Evolutionary conservation across 2,888 invertebrate genomes (phyloP).

Genomic region (Ditylenchus weischeri): DNA sequence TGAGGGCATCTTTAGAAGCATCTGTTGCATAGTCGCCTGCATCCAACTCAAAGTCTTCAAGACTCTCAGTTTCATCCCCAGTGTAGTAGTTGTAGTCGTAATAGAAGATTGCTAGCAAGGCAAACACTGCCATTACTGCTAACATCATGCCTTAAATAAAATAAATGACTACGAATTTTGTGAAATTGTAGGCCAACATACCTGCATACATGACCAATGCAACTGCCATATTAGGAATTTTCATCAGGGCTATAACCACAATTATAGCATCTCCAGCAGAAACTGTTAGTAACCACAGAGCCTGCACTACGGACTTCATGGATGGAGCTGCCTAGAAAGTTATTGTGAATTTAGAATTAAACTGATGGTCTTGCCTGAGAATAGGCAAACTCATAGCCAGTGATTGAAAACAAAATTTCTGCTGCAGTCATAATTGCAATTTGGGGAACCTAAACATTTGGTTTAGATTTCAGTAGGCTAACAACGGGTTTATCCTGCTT

Average conservation of each 20-base stretch:
- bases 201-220: constrained; percentile 51
- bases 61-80: constrained; percentile 81
- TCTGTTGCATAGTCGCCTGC: background rate
- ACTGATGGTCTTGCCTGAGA: constrained; percentile 44
- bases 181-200: constrained; percentile 79
- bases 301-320: constrained; percentile 91
- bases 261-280: constrained; percentile 90
- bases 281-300: constrained; percentile 84
- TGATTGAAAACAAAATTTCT: constrained; percentile 63
- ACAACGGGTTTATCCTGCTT: too few species aligned
- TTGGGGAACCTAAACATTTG: constrained; percentile 60
- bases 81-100: constrained; percentile 60
- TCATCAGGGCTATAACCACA: constrained; percentile 69
- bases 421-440: constrained; percentile 62
- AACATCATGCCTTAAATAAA: constrained; percentile 72
- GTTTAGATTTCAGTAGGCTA: too few species aligned
- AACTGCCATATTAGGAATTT: constrained; percentile 47
- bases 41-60: constrained; percentile 67
- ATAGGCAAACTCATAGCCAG: constrained; percentile 61
- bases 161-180: constrained; percentile 58
- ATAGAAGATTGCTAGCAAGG: constrained; percentile 76
- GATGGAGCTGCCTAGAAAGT: constrained; percentile 71
- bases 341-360: background rate
- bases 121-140: constrained; percentile 77
- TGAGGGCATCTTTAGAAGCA: constrained; percentile 4